Base-by-base conservation (phyloP, 2,113 vertebrate species). In the Pseudopipra pipra region DNA sequence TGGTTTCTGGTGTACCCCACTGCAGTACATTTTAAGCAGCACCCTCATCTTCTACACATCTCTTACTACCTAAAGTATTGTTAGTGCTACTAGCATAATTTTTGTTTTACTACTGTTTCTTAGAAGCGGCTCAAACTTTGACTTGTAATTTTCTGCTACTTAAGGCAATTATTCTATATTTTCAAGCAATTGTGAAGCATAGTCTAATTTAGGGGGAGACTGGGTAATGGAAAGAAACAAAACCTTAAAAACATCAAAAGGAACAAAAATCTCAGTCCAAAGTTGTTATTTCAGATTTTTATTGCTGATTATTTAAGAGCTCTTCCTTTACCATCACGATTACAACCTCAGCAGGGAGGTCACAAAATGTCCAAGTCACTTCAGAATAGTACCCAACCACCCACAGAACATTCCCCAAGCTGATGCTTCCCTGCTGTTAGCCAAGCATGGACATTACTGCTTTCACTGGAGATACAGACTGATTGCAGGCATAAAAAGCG, bases 341-440 rank as follows among this genome's bases (percentile, higher is more conserved):
- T 87, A 86, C 28, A 75, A 89, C 31, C 70, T 85, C 82, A 68
- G 59, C 28, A 74, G 59, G 68, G 51, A 75, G 92, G 49, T 83
- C 55, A 92, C 55, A 72, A 65, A 91, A 90, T 3, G 30, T 75
- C 85, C 90, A 83, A 73, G 80, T 74, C 78, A 87, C n/a, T 95
- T 93, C 70, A 87, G 74, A 87, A 87, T 49, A 95, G 72, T 20
- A 92, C 25, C 51, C 51, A 93, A 43, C 49, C 80, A 90, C 79
- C 49, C 85, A 88, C 73, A 43, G 56, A 89, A 87, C 11, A 13
- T 59, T 88, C 74, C 82, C 70, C 78, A 83, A 76, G 68, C 63
- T 65, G 76, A 66, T 59, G 41, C 43, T 71, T 79, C 39, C 81
- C 87, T 78, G 78, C 89, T 90, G 65, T 47, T 72, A 95, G 35